Evolutionary conservation across 2,888 invertebrate species (phyloP), one percentile per base, ranked within the genome.

Genomic region (Sinohyriopsis cumingii): DNA sequence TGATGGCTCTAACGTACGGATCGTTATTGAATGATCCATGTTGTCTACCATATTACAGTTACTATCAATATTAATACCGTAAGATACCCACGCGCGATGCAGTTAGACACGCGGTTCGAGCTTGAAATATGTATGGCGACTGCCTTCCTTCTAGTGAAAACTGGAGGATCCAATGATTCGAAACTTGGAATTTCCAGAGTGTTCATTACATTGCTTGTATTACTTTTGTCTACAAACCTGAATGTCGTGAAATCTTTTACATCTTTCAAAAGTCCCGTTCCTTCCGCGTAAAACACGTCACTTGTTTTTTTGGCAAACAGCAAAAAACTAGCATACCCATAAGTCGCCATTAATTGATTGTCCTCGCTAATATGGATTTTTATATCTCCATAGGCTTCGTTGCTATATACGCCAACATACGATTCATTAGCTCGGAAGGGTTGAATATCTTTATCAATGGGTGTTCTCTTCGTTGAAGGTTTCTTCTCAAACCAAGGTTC

Each of bases 371-470:
- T 18, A 24, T 68, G 71, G 3, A 78, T 67, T 45, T 66, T 59
- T 6, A 67, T 55, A 53, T 55, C 63, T 9, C 83, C 83, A 57
- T 82, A 84, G 1, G 82, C 83, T 0, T 68, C 70, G 61, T 84
- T 78, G 18, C 65, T 54, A 68, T 73, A 84, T 0, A 63, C 59
- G 1, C 83, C 84, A 1, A 63, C 65, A 59, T 82, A 84, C 1
- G 65, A 53, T 7, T 60, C 56, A 22, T 70, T 55, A 2, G 69
- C 60, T 54, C 75, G 65, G 24, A 55, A 24, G 15, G 76, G 65
- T 3, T 24, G 53, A 18, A 65, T n/a, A 57, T 69, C 66, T 59
- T 68, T 75, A 22, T 69, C 28, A 5, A 71, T 68, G 19, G 25
- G 33, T n/a, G 67, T n/a, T 15, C 61, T 54, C 7, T 56, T 12